These are phyloP conservation scores for Cricetomys ansorgei DNA, from an alignment of 2,113 vertebrate species.

Conservation along the genomic window DNA sequence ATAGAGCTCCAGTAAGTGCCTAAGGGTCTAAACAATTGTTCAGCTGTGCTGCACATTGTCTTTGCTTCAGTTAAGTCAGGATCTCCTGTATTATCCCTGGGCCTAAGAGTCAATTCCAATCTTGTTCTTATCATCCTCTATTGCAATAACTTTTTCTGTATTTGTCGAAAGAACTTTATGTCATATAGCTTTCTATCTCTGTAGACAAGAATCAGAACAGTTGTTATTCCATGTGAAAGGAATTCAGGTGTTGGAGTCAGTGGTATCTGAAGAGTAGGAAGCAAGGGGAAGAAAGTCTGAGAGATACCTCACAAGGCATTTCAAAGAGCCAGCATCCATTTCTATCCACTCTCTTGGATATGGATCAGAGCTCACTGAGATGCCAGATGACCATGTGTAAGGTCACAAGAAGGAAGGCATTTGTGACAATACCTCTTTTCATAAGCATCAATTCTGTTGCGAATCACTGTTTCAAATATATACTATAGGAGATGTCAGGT, in stretches of 20 bases:
- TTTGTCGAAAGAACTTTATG: not conserved
- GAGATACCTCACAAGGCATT: not conserved
- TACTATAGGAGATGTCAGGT: not conserved
- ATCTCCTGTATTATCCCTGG: not conserved
- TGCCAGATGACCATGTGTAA: not conserved
- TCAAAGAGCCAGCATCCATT: not conserved
- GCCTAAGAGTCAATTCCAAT: not conserved
- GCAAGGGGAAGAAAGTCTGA: fast-evolving
- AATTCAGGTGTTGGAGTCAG: fast-evolving
- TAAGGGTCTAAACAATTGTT: not conserved
- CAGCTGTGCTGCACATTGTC: not conserved
- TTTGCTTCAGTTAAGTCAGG: not conserved
- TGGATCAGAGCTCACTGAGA: not conserved
- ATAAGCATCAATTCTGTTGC: not conserved
- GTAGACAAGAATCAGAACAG: not conserved
- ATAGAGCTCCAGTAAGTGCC: not conserved
- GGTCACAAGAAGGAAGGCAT: not conserved
- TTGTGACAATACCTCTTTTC: not conserved
- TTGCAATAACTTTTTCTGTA: not conserved
- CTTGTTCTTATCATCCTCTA: not conserved
- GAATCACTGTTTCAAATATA: not conserved
- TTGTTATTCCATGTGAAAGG: not conserved
- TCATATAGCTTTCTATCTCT: not conserved
- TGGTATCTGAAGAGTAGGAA: not conserved
- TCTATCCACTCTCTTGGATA: not conserved